These are phyloP conservation scores for Caloenas nicobarica DNA, from an alignment of 2,113 vertebrate species.

Conservation along the genomic window DNA sequence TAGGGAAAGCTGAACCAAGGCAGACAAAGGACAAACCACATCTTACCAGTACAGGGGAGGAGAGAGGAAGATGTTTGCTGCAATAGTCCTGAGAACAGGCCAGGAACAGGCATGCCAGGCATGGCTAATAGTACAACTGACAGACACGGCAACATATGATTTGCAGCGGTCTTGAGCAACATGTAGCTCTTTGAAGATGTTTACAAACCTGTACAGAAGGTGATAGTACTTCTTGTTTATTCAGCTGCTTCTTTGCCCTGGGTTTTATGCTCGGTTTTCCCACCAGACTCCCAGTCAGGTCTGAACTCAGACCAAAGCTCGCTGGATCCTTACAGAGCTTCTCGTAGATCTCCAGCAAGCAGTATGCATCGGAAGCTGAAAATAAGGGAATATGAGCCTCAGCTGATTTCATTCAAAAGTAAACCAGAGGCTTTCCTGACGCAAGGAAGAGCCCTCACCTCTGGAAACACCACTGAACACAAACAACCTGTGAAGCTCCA, in stretches of 20 bases:
- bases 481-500: background rate
- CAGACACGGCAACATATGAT: background rate
- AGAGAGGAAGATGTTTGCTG: background rate
- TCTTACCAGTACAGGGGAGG: background rate
- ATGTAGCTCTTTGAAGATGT: constrained; percentile 27
- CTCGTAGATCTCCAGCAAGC: constrained; percentile 84
- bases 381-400: background rate
- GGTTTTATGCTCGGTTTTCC: background rate
- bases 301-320: constrained; percentile 69
- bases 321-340: constrained; percentile 72
- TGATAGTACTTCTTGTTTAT: background rate
- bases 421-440: background rate
- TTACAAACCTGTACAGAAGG: constrained; percentile 46
- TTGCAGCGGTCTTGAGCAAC: constrained; percentile 48
- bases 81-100: constrained; percentile 14
- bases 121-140: background rate
- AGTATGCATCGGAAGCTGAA: constrained; percentile 80
- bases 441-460: background rate
- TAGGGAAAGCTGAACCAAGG: background rate
- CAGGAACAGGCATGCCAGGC: background rate
- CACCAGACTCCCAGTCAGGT: constrained; percentile 55
- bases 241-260: constrained; percentile 52
- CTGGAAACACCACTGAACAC: background rate
- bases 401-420: background rate
- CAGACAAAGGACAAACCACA: background rate